Conservation (phyloP, 2,113 vertebrate genomes). For the Gnathonemus echidnorhynchus region DNA sequence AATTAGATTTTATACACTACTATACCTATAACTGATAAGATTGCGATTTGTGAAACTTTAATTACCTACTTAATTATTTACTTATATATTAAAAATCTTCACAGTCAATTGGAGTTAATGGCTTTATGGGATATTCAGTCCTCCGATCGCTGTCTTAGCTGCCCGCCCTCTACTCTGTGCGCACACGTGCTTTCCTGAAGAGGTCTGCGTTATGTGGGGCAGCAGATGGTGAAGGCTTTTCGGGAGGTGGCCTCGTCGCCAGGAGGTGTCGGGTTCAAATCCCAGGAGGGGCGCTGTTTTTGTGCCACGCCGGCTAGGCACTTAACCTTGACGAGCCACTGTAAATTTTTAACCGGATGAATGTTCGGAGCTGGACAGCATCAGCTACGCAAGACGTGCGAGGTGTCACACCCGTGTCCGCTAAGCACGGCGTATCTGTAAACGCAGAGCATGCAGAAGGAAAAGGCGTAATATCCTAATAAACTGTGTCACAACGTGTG, state of each 20-base stretch:
- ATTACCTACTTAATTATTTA: neutral
- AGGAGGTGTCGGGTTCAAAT: neutral
- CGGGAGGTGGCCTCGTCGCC: neutral
- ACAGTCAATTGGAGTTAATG: conserved; percentile 33
- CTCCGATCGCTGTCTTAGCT: conserved; percentile 39
- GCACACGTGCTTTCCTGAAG: neutral
- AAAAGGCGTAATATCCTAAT: neutral
- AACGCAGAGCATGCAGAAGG: neutral
- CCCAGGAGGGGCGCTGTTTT: neutral
- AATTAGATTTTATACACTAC: neutral
- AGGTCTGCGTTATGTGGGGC: neutral
- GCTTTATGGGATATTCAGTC: conserved; percentile 49
- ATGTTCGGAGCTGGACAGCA: neutral
- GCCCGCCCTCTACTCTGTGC: conserved; percentile 26
- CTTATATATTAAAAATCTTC: conserved; percentile 29
- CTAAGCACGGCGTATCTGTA: neutral
- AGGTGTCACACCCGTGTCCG: too few relatives aligned
- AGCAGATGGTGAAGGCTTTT: neutral
- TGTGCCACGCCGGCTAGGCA: neutral
- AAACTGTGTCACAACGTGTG: neutral
- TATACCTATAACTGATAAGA: neutral
- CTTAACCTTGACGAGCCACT: neutral
- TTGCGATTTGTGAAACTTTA: neutral
- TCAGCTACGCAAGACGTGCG: neutral
- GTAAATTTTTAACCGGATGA: neutral